A percentile compares a stretch with the other conserved stretches of the same genome.
Evolutionary conservation across 1,140 invertebrate species (phyloP).

Genomic region (Drosophila bipectinata): DNA sequence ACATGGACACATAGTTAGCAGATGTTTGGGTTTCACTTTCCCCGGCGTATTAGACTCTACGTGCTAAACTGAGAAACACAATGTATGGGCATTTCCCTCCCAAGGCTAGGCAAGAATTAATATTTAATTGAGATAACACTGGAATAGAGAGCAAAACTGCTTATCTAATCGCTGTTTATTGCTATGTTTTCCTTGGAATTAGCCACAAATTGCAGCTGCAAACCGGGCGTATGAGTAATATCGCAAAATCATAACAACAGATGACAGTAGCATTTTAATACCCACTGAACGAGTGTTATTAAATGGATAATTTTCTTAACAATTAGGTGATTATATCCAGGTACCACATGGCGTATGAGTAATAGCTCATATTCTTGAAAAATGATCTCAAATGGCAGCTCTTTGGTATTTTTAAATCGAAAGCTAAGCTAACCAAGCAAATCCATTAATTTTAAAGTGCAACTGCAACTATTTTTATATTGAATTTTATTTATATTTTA

Average conservation of each 20-base stretch:
- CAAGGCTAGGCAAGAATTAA: neutral
- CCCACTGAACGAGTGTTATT: conserved; percentile 17
- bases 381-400: conserved; percentile 11
- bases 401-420: conserved; percentile 34
- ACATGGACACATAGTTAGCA: conserved; percentile 14
- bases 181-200: conserved; percentile 55
- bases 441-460: conserved; percentile 61
- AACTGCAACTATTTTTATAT: conserved; percentile 65
- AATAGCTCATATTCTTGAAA: conserved; percentile 11
- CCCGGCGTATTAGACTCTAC: neutral
- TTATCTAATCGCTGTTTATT: conserved; percentile 36
- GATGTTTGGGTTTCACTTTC: conserved; percentile 25
- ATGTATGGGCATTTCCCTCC: neutral
- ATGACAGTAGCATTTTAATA: conserved; percentile 5
- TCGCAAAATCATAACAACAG: conserved; percentile 17
- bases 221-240: conserved; percentile 62
- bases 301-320: conserved; percentile 39
- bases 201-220: conserved; percentile 41
- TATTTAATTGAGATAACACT: conserved; percentile 2
- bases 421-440: conserved; percentile 54
- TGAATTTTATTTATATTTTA: conserved; percentile 38
- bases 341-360: conserved; percentile 48
- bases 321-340: conserved; percentile 15
- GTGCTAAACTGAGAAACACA: neutral
- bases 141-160: conserved; percentile 12